Evolutionary conservation across 2,888 invertebrate genomes (phyloP).

Genomic region (Drosophila longiperda): DNA sequence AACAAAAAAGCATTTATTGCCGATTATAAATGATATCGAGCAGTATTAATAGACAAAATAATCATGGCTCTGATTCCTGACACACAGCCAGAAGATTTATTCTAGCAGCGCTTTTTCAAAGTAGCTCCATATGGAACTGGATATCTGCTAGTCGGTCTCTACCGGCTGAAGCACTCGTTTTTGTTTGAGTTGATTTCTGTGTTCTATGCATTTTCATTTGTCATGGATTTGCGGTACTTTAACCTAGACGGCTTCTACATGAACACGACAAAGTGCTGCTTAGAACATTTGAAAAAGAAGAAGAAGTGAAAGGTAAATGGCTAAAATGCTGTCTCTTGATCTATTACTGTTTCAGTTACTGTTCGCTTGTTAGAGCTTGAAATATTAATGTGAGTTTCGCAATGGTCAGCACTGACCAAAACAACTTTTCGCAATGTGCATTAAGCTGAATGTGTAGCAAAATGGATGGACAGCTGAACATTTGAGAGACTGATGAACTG

Average conservation of each 20-base stretch:
- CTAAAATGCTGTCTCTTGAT: neutral
- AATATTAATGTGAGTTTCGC: constrained; percentile 57
- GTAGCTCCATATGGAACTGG: neutral
- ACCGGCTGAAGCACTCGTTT: neutral
- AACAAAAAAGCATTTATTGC: neutral
- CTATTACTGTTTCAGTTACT: constrained; percentile 9
- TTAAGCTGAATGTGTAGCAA: constrained; percentile 50
- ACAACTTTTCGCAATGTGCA: constrained; percentile 61
- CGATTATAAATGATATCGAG: neutral
- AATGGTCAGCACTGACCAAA: constrained; percentile 25
- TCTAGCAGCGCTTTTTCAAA: neutral
- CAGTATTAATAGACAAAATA: neutral
- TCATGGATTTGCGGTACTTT: constrained; percentile 5
- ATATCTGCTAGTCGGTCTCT: neutral
- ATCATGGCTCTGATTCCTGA: neutral
- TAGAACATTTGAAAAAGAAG: constrained; percentile 5
- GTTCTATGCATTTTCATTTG: neutral
- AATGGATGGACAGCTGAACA: constrained; percentile 27
- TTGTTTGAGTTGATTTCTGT: constrained; percentile 38
- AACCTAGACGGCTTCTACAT: constrained; percentile 31
- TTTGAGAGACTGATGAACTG: constrained; percentile 39
- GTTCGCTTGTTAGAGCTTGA: constrained; percentile 46
- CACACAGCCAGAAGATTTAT: neutral
- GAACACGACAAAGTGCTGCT: constrained; percentile 23
- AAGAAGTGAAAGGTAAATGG: constrained; percentile 19